Evolutionary conservation across 2,888 invertebrate genomes (phyloP).

Genomic region (Aquatica leii): DNA sequence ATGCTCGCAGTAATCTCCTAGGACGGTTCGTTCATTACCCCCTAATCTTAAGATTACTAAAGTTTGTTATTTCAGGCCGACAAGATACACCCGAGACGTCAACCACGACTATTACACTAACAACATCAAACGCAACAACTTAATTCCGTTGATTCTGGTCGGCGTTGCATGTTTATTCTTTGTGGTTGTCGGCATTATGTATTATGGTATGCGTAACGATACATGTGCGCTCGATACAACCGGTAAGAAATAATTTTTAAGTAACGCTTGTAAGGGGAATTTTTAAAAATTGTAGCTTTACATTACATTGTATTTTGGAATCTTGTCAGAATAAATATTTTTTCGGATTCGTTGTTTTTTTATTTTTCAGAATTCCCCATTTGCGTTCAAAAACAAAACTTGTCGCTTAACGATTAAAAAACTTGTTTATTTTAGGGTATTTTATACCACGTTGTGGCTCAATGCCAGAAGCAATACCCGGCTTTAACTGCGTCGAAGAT

Average conservation of each 20-base stretch:
- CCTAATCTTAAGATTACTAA: neutral
- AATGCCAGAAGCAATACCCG: conserved; percentile 40
- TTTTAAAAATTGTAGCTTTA: conserved; percentile 45
- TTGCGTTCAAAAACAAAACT: conserved; percentile 50
- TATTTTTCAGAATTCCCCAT: conserved; percentile 36
- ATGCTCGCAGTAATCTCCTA: conserved; percentile 36
- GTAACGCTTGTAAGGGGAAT: too few species aligned
- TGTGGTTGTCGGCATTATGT: conserved; percentile 71
- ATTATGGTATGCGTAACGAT: conserved; percentile 71
- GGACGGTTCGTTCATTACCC: conserved; percentile 35
- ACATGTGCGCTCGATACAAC: conserved; percentile 65
- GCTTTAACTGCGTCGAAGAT: conserved; percentile 72
- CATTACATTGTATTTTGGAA: conserved; percentile 30
- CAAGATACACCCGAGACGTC: conserved; percentile 47
- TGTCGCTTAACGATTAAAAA: conserved; percentile 56
- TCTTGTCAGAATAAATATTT: conserved; percentile 60
- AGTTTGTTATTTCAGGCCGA: conserved; percentile 33
- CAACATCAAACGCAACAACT: conserved; percentile 63
- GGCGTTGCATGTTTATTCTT: conserved; percentile 71
- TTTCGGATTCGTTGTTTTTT: conserved; percentile 51
- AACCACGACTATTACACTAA: conserved; percentile 51
- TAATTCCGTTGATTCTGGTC: conserved; percentile 71
- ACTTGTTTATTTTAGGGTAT: conserved; percentile 18
- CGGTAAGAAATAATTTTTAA: conserved; percentile 56
- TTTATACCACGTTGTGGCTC: conserved; percentile 19